Conservation (phyloP, 2,888 invertebrate genomes). For the Phaedon cochleariae region DNA sequence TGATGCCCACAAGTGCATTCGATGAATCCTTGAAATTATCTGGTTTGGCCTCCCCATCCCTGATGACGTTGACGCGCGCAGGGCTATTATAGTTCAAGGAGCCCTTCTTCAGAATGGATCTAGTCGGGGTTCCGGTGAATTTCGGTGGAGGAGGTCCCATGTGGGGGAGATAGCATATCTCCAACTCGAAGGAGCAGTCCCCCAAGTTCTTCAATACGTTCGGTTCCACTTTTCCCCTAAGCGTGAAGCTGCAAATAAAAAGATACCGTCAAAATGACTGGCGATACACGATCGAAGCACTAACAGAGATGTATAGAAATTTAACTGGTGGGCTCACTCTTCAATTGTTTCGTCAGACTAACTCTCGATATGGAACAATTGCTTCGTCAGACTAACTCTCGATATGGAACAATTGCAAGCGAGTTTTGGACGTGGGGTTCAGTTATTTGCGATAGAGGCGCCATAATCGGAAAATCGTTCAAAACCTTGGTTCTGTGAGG, state of each 20-base stretch:
- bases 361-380: too few relatives aligned
- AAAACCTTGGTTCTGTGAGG: too few relatives aligned
- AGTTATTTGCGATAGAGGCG: too few relatives aligned
- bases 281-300: too few relatives aligned
- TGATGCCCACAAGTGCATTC: slow-evolving; percentile 67
- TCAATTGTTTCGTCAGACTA: too few relatives aligned
- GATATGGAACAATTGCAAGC: too few relatives aligned
- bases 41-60: not conserved
- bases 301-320: too few relatives aligned
- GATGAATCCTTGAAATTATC: not conserved
- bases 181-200: slow-evolving; percentile 74
- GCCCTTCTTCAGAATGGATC: slow-evolving; percentile 49
- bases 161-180: slow-evolving; percentile 68
- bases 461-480: too few relatives aligned
- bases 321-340: too few relatives aligned
- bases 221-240: slow-evolving; percentile 72
- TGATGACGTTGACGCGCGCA: not conserved
- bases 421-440: too few relatives aligned
- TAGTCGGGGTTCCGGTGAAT: slow-evolving; percentile 48
- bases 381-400: too few relatives aligned
- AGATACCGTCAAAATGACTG: not conserved
- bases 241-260: slow-evolving; percentile 66
- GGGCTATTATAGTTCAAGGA: slow-evolving; percentile 29
- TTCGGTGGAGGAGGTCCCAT: slow-evolving; percentile 43
- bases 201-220: slow-evolving; percentile 49